Evolutionary conservation across 2,113 vertebrate species (phyloP), one percentile per base, ranked within the genome.

Genomic region (Xenopus borealis): DNA sequence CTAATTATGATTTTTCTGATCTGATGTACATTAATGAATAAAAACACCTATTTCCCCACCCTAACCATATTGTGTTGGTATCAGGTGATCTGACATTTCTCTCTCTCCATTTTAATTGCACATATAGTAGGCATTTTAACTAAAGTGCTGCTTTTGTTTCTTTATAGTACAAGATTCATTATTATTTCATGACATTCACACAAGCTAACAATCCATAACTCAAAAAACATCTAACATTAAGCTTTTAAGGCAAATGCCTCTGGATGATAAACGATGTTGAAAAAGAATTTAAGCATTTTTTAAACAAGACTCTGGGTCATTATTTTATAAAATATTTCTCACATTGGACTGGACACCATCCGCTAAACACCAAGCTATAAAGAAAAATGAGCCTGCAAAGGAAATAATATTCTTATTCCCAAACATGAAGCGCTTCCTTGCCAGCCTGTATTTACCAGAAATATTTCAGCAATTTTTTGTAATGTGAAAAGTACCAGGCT

Each of bases 161-260:
- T 76, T 70, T 70, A 69, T 55, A 76, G 59, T 64, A 68, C 11
- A 23, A 66, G 53, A 69, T 64, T 76, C 74, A 70, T 76, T 76
- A 70, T 76, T 76, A 70, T 76, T 76, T 76, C 59, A 76, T 76
- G 74, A 70, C 74, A 76, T 55, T 76, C 58, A 70, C 58, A 64
- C 74, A 50, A 70, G 66, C 61, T 76, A 76, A 76, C 74, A 76
- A 76, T 70, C 61, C 66, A 76, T 76, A 76, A 76, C 73, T 64
- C 74, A 70, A 47, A 61, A 64, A 76, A 69, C n/a, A 45, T 76
- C 59, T 57, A 69, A 59, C 66, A n/a, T 69, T 70, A 76, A 63
- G 74, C 74, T 70, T 76, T 76, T 76, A 76, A 70, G 66, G 66
- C 63, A 70, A 76, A 76, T 69, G 58, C 18, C 47, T 70, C 64